Base-by-base conservation (phyloP, 2,888 invertebrate genomes). In the Nysson spinosus region DNA sequence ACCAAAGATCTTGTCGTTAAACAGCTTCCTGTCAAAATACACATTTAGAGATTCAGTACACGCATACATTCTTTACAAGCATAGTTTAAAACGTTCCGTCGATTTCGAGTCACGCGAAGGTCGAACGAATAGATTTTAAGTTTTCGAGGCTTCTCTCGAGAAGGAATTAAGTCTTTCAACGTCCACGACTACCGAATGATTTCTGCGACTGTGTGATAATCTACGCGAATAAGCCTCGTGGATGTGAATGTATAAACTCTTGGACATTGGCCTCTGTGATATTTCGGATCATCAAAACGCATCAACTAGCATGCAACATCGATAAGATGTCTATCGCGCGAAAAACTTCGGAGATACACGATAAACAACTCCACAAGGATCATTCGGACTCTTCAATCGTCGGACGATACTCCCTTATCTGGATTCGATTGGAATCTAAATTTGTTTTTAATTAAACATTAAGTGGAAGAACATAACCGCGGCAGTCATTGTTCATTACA, bases 81-180 rank as follows among this genome's bases (percentile, higher is more conserved):
- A n/a, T n/a, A n/a, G 19, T 20, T 28, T 50, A 16, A 32, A 22
- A 32, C 16, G n/a, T 34, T 49, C 16, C 42, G 20, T 7, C 19
- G 51, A 65, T 67, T 67, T 55, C 47, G 16, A 46, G 55, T 65
- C 60, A 70, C 55, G 68, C 65, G 44, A 74, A 74, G 61, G 63
- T 60, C 60, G 37, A 16, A 19, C 20, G 30, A 54, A 42, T 20
- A 32, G 22, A 34, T 40, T 28, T 50, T 19, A 40, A 26, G 55
- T 34, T 34, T 1, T n/a, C n/a, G n/a, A n/a, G n/a, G n/a, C n/a
- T n/a, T n/a, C n/a, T n/a, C n/a, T n/a, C n/a, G n/a, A n/a, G n/a
- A n/a, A n/a, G n/a, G n/a, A n/a, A n/a, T n/a, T n/a, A n/a, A n/a
- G n/a, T n/a, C n/a, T n/a, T n/a, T n/a, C n/a, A n/a, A n/a, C n/a